These are phyloP conservation scores for Microctenopoma stevenorrisi DNA, from an alignment of 2,797 vertebrate species.

Conservation along the genomic window DNA sequence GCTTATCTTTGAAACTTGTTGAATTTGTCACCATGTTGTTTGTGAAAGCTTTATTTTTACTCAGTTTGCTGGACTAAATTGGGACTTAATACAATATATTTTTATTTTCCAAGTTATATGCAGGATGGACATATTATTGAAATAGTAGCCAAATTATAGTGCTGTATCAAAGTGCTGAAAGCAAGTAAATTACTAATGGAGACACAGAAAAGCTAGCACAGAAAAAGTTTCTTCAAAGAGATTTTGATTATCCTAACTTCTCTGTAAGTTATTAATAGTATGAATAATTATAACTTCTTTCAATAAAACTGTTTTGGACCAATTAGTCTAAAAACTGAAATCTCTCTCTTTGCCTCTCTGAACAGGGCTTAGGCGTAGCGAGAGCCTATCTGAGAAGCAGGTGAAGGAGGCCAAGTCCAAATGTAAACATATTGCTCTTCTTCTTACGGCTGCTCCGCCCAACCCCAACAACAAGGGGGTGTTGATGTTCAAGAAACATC, in stretches of 20 bases:
- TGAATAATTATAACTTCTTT: conserved; percentile 8
- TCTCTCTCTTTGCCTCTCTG: conserved; percentile 35
- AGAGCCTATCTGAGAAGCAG: conserved; percentile 97
- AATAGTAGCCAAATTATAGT: background rate
- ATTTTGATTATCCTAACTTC: conserved; percentile 29
- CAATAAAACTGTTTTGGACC: background rate
- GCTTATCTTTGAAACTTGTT: background rate
- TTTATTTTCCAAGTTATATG: background rate
- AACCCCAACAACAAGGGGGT: conserved; percentile 97
- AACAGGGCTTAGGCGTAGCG: conserved; percentile 92
- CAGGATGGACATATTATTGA: background rate
- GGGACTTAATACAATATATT: background rate
- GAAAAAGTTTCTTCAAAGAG: background rate
- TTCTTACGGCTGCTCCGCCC: conserved; percentile 90
- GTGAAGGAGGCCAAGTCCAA: conserved; percentile 98
- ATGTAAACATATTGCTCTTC: conserved; percentile 98
- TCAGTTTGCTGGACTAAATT: conserved; percentile 1
- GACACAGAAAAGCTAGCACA: background rate
- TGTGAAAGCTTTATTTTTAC: conserved; percentile 19
- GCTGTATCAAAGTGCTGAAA: conserved; percentile 25
- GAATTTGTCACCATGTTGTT: conserved; percentile 8
- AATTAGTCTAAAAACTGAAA: conserved; percentile 18
- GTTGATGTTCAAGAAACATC: conserved; percentile 99
- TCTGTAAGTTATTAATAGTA: conserved; percentile 45
- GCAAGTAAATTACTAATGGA: background rate